A percentile compares a stretch with the other conserved stretches of the same genome.
Evolutionary conservation across 2,113 vertebrate species (phyloP).

Genomic region (Brienomyrus longianalis): DNA sequence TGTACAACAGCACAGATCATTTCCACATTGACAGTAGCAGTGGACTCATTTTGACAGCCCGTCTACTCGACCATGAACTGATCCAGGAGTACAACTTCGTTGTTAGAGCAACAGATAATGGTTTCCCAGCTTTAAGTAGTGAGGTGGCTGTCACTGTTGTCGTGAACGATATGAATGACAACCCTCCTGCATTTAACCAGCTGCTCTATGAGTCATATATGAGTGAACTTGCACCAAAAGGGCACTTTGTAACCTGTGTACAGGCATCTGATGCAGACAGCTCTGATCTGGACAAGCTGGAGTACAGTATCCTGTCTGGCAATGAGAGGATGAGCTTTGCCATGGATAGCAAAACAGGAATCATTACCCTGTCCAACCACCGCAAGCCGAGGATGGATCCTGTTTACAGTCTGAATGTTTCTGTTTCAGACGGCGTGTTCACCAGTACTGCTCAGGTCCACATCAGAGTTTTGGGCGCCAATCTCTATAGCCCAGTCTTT

Average conservation of each 20-base stretch:
- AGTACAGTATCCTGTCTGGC: conserved; percentile 88
- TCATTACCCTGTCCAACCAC: conserved; percentile 81
- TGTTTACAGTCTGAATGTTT: conserved; percentile 84
- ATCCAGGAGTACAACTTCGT: conserved; percentile 75
- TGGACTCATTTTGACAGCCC: conserved; percentile 87
- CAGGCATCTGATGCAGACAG: conserved; percentile 91
- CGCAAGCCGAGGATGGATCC: conserved; percentile 83
- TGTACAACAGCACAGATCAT: conserved; percentile 85
- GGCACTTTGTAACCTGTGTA: conserved; percentile 91
- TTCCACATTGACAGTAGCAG: conserved; percentile 94
- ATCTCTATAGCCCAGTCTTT: conserved; percentile 83
- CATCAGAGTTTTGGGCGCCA: conserved; percentile 77
- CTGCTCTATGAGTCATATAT: conserved; percentile 91
- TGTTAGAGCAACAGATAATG: conserved; percentile 84
- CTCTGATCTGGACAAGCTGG: conserved; percentile 76
- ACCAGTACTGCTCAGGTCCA: conserved; percentile 93
- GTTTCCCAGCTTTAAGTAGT: conserved; percentile 82
- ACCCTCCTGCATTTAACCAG: conserved; percentile 88
- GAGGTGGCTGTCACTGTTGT: conserved; percentile 78
- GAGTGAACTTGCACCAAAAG: conserved; percentile 83
- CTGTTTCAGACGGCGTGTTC: conserved; percentile 90
- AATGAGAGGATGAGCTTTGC: conserved; percentile 84
- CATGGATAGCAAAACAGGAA: conserved; percentile 76
- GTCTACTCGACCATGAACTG: conserved; percentile 83
- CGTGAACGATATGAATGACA: conserved; percentile 89